phyloP scores from a whole-genome alignment of 2,888 invertebrate genomes.

The Panopea generosa region DNA sequence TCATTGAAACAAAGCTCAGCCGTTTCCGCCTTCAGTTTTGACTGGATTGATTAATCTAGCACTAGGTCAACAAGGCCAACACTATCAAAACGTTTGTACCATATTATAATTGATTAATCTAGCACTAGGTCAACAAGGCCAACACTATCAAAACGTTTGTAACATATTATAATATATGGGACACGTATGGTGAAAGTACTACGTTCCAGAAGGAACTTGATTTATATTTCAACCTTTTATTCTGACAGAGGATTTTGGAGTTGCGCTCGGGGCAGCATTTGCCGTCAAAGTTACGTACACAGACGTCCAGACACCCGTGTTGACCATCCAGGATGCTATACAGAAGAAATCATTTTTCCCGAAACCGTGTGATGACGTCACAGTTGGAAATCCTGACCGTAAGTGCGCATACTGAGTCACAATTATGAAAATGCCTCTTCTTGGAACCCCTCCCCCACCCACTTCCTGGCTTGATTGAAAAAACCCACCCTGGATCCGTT shows the following conservation, averaged over 20 bases:
- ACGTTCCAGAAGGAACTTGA: too few species aligned
- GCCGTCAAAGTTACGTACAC: constrained; percentile 84
- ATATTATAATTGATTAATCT: too few species aligned
- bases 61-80: background rate
- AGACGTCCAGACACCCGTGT: constrained; percentile 81
- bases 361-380: constrained; percentile 66
- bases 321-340: constrained; percentile 82
- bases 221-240: background rate
- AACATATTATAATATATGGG: background rate
- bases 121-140: background rate
- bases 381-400: constrained; percentile 79
- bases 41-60: too few species aligned
- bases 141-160: background rate
- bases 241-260: constrained; percentile 68
- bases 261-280: constrained; percentile 80
- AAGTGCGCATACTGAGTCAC: constrained; percentile 17
- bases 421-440: too few species aligned
- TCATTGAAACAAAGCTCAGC: too few species aligned
- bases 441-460: too few species aligned
- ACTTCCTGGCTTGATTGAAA: too few species aligned
- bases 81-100: background rate
- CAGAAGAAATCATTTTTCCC: constrained; percentile 76
- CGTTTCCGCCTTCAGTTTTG: too few species aligned
- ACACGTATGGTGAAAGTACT: too few species aligned
- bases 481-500: too few species aligned